Conservation (phyloP, 1,140 invertebrate genomes). For the Dendroctonus ponderosae region DNA sequence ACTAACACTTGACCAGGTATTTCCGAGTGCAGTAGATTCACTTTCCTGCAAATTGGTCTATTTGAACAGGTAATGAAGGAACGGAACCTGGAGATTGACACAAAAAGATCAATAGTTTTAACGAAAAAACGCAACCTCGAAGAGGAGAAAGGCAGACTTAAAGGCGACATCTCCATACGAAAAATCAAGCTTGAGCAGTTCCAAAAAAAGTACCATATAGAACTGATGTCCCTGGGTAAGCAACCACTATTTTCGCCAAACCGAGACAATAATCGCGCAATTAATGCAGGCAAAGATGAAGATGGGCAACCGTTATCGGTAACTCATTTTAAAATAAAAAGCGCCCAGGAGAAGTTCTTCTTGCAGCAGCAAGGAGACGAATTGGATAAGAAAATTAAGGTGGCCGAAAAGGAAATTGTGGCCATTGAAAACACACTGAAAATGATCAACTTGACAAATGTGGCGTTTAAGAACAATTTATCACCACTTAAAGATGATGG, state of each 20-base stretch:
- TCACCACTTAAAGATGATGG: constrained; percentile 54
- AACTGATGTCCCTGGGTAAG: constrained; percentile 33
- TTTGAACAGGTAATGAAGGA: constrained; percentile 61
- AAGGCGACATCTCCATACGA: constrained; percentile 56
- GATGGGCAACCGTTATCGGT: constrained; percentile 60
- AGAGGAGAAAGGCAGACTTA: constrained; percentile 60
- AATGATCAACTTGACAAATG: constrained; percentile 66
- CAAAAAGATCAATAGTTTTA: constrained; percentile 58
- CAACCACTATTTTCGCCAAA: background rate
- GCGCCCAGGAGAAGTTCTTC: constrained; percentile 65
- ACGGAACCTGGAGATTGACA: constrained; percentile 60
- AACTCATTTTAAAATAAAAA: constrained; percentile 67
- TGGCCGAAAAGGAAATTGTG: constrained; percentile 67
- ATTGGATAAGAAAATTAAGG: constrained; percentile 64
- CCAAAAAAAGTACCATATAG: constrained; percentile 52
- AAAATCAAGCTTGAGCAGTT: constrained; percentile 61
- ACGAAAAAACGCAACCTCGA: constrained; percentile 57
- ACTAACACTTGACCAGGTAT: constrained; percentile 55
- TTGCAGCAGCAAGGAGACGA: constrained; percentile 68
- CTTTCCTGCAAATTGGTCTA: background rate
- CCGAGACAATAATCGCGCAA: background rate
- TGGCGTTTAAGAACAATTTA: constrained; percentile 59
- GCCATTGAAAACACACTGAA: constrained; percentile 73
- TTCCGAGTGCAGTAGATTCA: background rate
- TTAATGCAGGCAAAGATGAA: constrained; percentile 55